Conservation (phyloP, 35 echinoderm and acorn worm species). For the Hemicentrotus pulcherrimus region DNA sequence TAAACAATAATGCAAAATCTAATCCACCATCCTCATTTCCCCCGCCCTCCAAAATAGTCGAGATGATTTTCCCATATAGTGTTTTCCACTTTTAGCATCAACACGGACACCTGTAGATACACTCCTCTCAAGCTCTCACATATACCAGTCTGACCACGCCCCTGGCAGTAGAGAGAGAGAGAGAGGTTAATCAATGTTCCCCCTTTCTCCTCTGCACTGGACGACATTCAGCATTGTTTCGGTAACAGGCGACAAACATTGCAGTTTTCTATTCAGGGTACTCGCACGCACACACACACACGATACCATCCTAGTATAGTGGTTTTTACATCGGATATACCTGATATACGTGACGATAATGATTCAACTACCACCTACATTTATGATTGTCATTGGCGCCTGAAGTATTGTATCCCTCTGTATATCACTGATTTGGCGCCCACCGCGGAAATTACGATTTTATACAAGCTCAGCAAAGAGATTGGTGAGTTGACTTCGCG, state of each 20-base stretch:
- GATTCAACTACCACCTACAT: not conserved
- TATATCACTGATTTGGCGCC: not conserved
- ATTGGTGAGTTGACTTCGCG: too few species aligned
- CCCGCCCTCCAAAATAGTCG: too few species aligned
- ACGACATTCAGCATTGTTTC: not conserved
- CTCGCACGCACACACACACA: not conserved
- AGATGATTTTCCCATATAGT: not conserved
- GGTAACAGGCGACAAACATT: conserved; percentile 1
- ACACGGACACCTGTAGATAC: not conserved
- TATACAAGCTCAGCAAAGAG: not conserved
- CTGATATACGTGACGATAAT: not conserved
- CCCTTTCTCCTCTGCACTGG: not conserved
- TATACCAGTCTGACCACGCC: not conserved
- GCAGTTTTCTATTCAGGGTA: not conserved
- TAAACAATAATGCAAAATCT: too few species aligned
- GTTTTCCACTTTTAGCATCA: not conserved
- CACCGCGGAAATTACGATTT: not conserved
- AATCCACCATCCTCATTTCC: too few species aligned
- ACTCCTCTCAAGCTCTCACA: not conserved
- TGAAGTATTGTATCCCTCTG: not conserved
- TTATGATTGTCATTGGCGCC: not conserved
- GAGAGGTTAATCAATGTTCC: not conserved
- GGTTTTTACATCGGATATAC: not conserved
- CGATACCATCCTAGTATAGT: not conserved
- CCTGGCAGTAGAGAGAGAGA: not conserved